A percentile compares a stretch with the other conserved stretches of the same genome.
phyloP scores from a whole-genome alignment of 2,113 vertebrate species.

The Amphiprion ocellaris region DNA sequence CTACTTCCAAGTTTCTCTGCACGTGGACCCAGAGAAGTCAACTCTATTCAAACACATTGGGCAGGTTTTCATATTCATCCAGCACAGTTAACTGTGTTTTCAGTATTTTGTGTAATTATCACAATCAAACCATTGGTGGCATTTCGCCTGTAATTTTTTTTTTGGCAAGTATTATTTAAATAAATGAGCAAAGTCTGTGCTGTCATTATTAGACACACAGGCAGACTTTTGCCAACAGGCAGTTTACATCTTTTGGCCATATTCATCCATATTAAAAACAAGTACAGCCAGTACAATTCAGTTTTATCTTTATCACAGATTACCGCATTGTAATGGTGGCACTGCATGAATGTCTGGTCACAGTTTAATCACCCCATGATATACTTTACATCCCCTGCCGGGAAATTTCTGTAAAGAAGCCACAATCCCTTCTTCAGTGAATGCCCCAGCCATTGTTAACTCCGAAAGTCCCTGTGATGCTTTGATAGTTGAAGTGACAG shows the following conservation, averaged over 20 bases:
- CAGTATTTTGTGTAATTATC: conserved; percentile 37
- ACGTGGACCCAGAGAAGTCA: neutral
- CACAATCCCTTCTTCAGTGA: conserved; percentile 25
- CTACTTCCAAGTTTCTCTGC: too few relatives aligned
- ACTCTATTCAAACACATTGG: neutral
- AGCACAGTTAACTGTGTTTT: conserved; percentile 19
- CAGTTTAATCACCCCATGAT: conserved; percentile 11
- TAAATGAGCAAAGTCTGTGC: conserved; percentile 20
- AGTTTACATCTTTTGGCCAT: conserved; percentile 22
- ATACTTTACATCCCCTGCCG: conserved; percentile 14
- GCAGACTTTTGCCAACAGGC: conserved; percentile 23
- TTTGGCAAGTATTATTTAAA: conserved; percentile 17
- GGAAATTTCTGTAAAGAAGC: conserved; percentile 5
- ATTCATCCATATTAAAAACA: conserved; percentile 23
- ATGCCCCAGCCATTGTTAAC: conserved; percentile 41
- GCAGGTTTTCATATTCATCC: conserved; percentile 6
- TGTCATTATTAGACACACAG: conserved; percentile 38
- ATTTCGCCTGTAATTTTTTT: conserved; percentile 14
- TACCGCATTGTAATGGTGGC: neutral
- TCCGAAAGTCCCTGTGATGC: conserved; percentile 45
- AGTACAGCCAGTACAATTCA: neutral
- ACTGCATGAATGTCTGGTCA: neutral
- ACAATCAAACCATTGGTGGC: conserved; percentile 35
- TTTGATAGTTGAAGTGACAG: conserved; percentile 59
- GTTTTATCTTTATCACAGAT: neutral